These are phyloP conservation scores for Danionella cerebrum DNA, from an alignment of 2,113 vertebrate genomes.

Conservation along the genomic window DNA sequence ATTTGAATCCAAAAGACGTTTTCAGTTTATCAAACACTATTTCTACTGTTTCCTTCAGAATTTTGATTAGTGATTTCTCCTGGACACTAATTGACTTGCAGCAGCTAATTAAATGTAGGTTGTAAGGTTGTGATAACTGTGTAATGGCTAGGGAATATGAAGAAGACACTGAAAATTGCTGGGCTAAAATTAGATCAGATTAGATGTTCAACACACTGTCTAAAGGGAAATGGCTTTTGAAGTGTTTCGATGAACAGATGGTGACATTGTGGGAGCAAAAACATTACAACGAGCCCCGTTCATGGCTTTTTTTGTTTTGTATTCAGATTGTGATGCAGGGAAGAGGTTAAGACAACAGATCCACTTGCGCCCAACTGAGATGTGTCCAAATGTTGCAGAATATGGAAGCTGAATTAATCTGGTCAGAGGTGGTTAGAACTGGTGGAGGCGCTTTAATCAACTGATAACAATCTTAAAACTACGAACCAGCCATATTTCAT, in stretches of 20 bases:
- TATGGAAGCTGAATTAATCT: too few species aligned
- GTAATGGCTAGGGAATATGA: slow-evolving; percentile 56
- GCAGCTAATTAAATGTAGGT: slow-evolving; percentile 61
- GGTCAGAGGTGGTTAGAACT: too few species aligned
- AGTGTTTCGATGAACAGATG: slow-evolving; percentile 45
- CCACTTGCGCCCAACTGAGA: too few species aligned
- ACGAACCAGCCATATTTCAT: too few species aligned
- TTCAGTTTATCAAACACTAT: neutral
- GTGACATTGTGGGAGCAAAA: slow-evolving; percentile 23
- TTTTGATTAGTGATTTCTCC: slow-evolving; percentile 42
- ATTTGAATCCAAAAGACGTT: too few species aligned
- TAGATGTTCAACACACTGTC: slow-evolving; percentile 45
- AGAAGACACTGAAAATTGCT: slow-evolving; percentile 51
- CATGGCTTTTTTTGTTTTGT: too few species aligned
- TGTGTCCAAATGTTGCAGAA: too few species aligned
- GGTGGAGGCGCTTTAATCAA: too few species aligned
- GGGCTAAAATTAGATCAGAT: slow-evolving; percentile 55
- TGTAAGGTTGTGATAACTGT: slow-evolving; percentile 50
- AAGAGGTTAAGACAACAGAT: too few species aligned
- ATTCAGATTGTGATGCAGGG: too few species aligned
- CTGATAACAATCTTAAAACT: too few species aligned
- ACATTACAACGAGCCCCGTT: slow-evolving; percentile 12
- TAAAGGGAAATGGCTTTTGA: slow-evolving; percentile 36
- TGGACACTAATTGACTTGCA: slow-evolving; percentile 56
- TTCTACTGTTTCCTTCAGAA: slow-evolving; percentile 14